Conservation (phyloP, 2,888 invertebrate genomes). For the Strigamia crassipes region DNA sequence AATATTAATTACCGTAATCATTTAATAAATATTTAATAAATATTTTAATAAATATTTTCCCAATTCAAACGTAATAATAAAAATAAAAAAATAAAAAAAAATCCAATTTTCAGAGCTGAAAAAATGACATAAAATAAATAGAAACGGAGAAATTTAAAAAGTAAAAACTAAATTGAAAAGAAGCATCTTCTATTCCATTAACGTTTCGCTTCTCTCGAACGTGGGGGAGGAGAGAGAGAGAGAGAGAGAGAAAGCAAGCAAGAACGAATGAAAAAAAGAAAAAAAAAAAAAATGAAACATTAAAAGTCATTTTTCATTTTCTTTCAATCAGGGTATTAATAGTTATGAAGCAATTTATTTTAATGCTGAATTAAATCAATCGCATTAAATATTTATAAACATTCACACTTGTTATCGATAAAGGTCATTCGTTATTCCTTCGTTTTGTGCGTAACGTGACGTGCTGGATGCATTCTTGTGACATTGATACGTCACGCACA, state of each 20-base stretch:
- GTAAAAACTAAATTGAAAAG: not conserved
- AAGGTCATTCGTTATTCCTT: not conserved
- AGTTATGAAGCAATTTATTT: conserved; percentile 1
- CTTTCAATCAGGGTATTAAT: not conserved
- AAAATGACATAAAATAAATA: not conserved
- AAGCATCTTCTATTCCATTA: not conserved
- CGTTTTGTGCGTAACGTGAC: not conserved
- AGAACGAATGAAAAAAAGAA: not conserved
- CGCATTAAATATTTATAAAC: not conserved
- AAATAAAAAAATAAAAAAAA: not conserved
- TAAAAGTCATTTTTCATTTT: conserved; percentile 28
- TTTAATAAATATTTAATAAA: too few species aligned
- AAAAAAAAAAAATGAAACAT: not conserved
- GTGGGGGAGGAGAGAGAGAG: too few species aligned
- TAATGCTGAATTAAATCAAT: not conserved
- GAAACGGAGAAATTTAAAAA: not conserved
- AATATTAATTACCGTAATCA: too few species aligned
- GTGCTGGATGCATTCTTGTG: not conserved
- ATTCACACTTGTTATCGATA: not conserved
- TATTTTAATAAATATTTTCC: too few species aligned
- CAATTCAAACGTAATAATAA: too few species aligned
- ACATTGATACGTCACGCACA: conserved; percentile 3
- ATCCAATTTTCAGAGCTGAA: not conserved
- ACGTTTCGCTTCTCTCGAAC: not conserved
- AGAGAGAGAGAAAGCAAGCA: too few species aligned